phyloP scores from a whole-genome alignment of 1,140 invertebrate species.

The Aphis gossypii region DNA sequence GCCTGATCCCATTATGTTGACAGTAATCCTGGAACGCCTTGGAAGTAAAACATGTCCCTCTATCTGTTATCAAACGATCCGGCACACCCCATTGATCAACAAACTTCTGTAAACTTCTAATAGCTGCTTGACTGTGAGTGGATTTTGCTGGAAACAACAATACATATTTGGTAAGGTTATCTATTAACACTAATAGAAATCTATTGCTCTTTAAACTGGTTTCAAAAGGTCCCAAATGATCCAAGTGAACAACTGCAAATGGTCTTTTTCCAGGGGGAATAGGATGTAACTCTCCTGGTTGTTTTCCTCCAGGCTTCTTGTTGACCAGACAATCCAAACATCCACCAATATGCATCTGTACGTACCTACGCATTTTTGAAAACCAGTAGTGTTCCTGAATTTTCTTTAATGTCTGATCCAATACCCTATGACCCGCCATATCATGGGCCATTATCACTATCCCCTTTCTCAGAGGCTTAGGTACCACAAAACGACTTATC shows the following conservation, averaged over 20 bases:
- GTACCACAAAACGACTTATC: neutral
- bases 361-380: slow-evolving; percentile 11
- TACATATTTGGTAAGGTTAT: slow-evolving; percentile 53
- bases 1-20: neutral
- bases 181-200: slow-evolving; percentile 11
- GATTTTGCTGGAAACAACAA: neutral
- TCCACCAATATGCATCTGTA: neutral
- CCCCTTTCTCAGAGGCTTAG: neutral
- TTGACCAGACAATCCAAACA: neutral
- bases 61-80: neutral
- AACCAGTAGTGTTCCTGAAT: neutral
- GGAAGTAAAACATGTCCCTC: slow-evolving; percentile 22
- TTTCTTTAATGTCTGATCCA: neutral
- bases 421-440: neutral
- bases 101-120: neutral
- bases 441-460: slow-evolving; percentile 18
- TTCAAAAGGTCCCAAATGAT: slow-evolving; percentile 43
- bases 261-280: neutral
- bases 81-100: neutral
- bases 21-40: neutral
- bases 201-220: neutral
- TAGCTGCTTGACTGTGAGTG: neutral
- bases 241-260: slow-evolving; percentile 4
- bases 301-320: neutral
- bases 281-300: neutral